Evolutionary conservation across 2,113 vertebrate genomes (phyloP).

Genomic region (Megalops atlanticus): DNA sequence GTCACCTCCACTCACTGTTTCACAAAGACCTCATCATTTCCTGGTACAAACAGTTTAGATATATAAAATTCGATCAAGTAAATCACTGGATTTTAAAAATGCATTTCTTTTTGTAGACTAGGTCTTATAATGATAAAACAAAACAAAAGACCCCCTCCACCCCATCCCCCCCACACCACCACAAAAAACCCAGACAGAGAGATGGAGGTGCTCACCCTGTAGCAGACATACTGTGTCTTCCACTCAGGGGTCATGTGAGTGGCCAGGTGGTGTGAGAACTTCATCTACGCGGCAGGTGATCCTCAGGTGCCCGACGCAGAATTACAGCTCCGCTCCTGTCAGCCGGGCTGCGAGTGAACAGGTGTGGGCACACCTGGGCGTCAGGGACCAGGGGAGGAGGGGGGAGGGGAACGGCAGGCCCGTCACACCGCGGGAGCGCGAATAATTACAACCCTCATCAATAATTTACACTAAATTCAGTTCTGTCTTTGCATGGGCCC

Average conservation of each 20-base stretch:
- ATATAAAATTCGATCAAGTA: conserved; percentile 10
- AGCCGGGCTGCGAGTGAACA: neutral
- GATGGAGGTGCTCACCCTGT: conserved; percentile 30
- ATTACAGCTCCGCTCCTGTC: neutral
- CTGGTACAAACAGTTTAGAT: neutral
- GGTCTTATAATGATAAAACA: neutral
- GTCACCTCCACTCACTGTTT: neutral
- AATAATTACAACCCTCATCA: conserved; percentile 45
- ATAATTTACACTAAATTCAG: conserved; percentile 57
- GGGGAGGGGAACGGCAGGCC: conserved; percentile 28
- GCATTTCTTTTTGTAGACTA: conserved; percentile 28
- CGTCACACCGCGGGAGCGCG: conserved; percentile 45
- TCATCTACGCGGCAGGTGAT: conserved; percentile 4
- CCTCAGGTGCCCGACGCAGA: neutral
- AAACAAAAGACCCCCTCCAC: neutral
- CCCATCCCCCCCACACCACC: no score
- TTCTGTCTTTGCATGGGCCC: no score
- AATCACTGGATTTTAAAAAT: conserved; percentile 37
- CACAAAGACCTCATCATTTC: neutral
- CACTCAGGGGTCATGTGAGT: conserved; percentile 38
- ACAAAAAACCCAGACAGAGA: neutral
- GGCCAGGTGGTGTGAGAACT: neutral
- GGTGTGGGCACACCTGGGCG: conserved; percentile 1
- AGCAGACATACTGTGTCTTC: conserved; percentile 26
- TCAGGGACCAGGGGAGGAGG: conserved; percentile 16